Base-by-base conservation (phyloP, 2,888 invertebrate genomes). In the Lasioglossum marginatum region DNA sequence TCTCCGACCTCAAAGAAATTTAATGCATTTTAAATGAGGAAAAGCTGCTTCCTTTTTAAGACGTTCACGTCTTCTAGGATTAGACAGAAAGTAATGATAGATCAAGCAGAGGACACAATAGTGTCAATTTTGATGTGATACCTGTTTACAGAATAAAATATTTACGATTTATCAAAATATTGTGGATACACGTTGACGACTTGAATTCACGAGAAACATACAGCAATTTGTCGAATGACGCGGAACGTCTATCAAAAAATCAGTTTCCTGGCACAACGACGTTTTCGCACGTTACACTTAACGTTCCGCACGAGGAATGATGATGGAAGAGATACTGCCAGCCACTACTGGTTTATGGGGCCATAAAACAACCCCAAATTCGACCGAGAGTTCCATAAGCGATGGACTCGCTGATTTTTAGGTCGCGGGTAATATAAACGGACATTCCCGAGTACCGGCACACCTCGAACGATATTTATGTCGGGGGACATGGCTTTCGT, bases 361-460 rank as follows among this genome's bases (percentile, higher is more conserved):
- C n/a, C 70, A 31, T 72, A 45, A 45, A 45, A 68, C 72, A 19
- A 45, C 31, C 45, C 66, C 73, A 83, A 85, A 78, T 83, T 89
- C 83, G 60, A 71, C 81, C 74, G 73, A 48, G 40, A 19, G n/a
- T 10, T 63, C 34, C 60, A 73, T 40, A 66, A 77, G 48, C 70
- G 74, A 77, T 43, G 10, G 31, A 76, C 45, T 48, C 60, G 73
- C 63, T 79, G 74, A 83, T 70, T 83, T 77, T 79, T 79, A 57
- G 76, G 31, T 63, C 43, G 70, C 60, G 52, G 43, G 37, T 76
- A 74, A 86, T 81, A 70, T 70, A 78, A 85, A 83, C 70, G 68
- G 79, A 45, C 73, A 66, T 57, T 77, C 76, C 31, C 52, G 40
- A 52, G 19, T 72, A 66, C 43, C 27, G 40, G 40, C 43, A n/a